A percentile compares a stretch with the other conserved stretches of the same genome.
Evolutionary conservation across 2,797 vertebrate genomes (phyloP).

Genomic region (Aselliscus stoliczkanus): DNA sequence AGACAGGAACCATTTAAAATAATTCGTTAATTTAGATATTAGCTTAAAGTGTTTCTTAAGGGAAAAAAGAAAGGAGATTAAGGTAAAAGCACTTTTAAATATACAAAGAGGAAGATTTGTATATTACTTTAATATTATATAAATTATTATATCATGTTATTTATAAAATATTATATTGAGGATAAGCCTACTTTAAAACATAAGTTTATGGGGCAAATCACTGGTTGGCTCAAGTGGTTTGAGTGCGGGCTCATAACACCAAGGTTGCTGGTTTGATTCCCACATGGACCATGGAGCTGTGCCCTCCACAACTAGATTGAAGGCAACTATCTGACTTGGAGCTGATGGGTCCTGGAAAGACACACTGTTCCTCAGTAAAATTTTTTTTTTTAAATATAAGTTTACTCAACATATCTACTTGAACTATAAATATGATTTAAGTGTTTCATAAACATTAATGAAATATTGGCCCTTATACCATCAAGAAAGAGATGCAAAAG

Average conservation of each 20-base stretch:
- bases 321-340: no score
- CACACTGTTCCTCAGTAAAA: no score
- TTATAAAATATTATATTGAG: neutral
- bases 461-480: neutral
- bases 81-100: neutral
- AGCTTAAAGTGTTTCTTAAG: neutral
- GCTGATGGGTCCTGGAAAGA: no score
- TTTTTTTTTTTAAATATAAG: conserved; percentile 12
- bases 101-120: neutral
- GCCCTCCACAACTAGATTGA: no score
- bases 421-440: neutral
- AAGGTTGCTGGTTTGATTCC: no score
- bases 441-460: neutral
- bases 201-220: no score
- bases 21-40: neutral
- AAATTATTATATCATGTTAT: neutral
- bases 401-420: neutral
- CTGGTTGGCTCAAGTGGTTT: no score
- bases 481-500: neutral
- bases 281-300: no score
- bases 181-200: conserved; percentile 5
- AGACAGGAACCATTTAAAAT: conserved; percentile 13
- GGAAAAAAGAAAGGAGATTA: neutral
- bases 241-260: no score
- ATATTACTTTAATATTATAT: neutral